These are phyloP conservation scores for Pitangus sulphuratus DNA, from an alignment of 2,797 vertebrate species.

Conservation along the genomic window DNA sequence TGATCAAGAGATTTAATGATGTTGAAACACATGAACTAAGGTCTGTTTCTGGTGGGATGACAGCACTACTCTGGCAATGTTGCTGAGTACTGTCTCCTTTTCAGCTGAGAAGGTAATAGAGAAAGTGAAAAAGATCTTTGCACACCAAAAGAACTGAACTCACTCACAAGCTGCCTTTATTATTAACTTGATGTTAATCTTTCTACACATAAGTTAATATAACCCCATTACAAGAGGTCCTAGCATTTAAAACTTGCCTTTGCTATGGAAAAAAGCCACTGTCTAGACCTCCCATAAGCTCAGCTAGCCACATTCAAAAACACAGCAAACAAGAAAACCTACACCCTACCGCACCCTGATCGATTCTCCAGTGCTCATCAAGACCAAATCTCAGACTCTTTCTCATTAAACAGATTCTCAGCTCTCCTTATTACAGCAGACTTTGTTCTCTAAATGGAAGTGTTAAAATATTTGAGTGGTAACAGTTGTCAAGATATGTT, in stretches of 20 bases:
- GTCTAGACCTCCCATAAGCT: not conserved
- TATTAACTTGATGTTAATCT: not conserved
- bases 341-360: not conserved
- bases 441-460: not conserved
- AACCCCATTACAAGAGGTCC: not conserved
- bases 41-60: not conserved
- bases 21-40: not conserved
- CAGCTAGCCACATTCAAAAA: not conserved
- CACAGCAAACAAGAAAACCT: not conserved
- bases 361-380: not conserved
- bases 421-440: not conserved
- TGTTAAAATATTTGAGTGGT: not conserved
- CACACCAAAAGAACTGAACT: not conserved
- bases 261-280: not conserved
- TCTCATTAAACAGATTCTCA: not conserved
- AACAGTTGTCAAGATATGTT: not conserved
- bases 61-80: not conserved
- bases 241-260: not conserved
- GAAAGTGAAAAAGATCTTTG: not conserved
- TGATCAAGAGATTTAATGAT: not conserved
- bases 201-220: not conserved
- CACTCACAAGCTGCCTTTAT: not conserved
- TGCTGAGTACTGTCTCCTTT: not conserved
- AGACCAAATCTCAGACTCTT: not conserved
- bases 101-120: not conserved